Conservation (phyloP, 2,888 invertebrate genomes). For the Trachelus stipa region DNA sequence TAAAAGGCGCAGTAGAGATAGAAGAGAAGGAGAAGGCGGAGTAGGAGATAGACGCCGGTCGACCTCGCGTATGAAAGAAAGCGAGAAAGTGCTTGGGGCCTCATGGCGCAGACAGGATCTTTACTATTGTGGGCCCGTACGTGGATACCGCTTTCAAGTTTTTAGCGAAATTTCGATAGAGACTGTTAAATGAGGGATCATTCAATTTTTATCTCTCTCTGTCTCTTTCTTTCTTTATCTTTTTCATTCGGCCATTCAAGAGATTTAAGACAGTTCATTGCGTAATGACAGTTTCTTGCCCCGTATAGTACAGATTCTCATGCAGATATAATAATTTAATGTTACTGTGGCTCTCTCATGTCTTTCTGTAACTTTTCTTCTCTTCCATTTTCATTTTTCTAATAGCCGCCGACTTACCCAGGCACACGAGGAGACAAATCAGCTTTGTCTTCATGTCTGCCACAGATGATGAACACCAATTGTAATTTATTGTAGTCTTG, state of each 20-base stretch:
- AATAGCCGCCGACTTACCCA: slow-evolving; percentile 48
- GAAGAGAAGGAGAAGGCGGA: not conserved
- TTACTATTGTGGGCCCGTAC: slow-evolving; percentile 28
- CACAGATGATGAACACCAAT: not conserved
- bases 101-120: slow-evolving; percentile 10
- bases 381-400: not conserved
- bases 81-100: slow-evolving; percentile 54
- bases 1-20: not conserved
- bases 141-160: slow-evolving; percentile 32
- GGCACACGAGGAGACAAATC: slow-evolving; percentile 50
- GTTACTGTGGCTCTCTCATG: not conserved
- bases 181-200: not conserved
- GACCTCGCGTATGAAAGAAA: slow-evolving; percentile 62
- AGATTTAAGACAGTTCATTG: not conserved
- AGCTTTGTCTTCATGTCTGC: slow-evolving; percentile 51
- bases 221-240: not conserved
- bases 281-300: not conserved
- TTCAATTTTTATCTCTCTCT: not conserved
- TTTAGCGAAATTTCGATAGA: slow-evolving; percentile 17
- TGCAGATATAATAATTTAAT: not conserved
- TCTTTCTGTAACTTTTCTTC: not conserved
- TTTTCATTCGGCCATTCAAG: not conserved
- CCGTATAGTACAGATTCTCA: not conserved
- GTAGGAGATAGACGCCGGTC: slow-evolving; percentile 42
- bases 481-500: not conserved